These are phyloP conservation scores for Arnoldichthys spilopterus DNA, from an alignment of 2,797 vertebrate species.

Conservation along the genomic window DNA sequence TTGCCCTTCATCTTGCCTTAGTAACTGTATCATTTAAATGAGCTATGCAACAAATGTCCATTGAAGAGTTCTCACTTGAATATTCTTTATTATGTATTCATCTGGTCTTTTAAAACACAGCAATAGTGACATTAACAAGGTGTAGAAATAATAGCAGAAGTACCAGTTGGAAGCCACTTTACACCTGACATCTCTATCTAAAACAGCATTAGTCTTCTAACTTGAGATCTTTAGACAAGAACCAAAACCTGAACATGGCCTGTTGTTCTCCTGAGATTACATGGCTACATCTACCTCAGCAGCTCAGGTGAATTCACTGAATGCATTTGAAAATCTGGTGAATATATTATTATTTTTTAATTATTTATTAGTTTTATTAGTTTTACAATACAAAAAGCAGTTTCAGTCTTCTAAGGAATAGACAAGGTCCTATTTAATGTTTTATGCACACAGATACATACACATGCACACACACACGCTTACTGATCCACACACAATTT, in stretches of 20 bases:
- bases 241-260: too few relatives aligned
- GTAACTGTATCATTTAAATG: constrained; percentile 9
- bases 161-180: constrained; percentile 26
- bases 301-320: too few relatives aligned
- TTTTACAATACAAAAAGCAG: too few relatives aligned
- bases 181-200: background rate
- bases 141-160: background rate
- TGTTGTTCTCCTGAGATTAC: too few relatives aligned
- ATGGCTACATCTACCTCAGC: too few relatives aligned
- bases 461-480: background rate
- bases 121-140: background rate
- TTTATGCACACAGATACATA: background rate
- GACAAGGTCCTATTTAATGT: too few relatives aligned
- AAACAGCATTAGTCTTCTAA: constrained; percentile 21
- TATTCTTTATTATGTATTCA: background rate
- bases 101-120: background rate
- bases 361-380: too few relatives aligned
- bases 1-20: constrained; percentile 5
- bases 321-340: too few relatives aligned
- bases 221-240: too few relatives aligned
- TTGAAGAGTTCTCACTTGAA: background rate
- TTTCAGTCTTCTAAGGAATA: too few relatives aligned
- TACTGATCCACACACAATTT: background rate
- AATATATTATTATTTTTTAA: too few relatives aligned
- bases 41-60: background rate